These are phyloP conservation scores for Argopecten irradians DNA, from an alignment of 1,140 invertebrate genomes.

Conservation along the genomic window DNA sequence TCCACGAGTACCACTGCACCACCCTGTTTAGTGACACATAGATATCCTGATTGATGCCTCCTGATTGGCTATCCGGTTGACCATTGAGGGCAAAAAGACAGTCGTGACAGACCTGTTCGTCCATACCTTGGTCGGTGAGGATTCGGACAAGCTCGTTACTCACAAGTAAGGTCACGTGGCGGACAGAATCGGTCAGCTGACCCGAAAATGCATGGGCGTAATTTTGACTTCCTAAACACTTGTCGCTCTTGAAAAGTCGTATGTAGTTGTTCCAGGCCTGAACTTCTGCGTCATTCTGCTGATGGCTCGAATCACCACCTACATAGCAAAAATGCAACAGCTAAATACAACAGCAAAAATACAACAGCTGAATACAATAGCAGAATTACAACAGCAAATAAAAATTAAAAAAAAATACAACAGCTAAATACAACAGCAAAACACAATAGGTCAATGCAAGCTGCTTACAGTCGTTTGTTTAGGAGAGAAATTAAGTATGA, in stretches of 20 bases:
- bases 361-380: too few relatives aligned
- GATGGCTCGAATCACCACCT: not conserved
- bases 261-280: conserved; percentile 6
- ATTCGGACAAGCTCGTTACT: not conserved
- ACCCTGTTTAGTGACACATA: not conserved
- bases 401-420: too few relatives aligned
- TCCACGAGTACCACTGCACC: not conserved
- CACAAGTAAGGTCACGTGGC: not conserved
- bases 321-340: not conserved
- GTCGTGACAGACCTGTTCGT: not conserved
- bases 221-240: not conserved
- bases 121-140: not conserved
- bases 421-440: too few relatives aligned
- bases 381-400: too few relatives aligned
- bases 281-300: not conserved
- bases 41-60: not conserved
- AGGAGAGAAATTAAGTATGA: too few relatives aligned
- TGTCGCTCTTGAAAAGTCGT: not conserved
- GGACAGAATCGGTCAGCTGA: conserved; percentile 4
- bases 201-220: not conserved
- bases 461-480: too few relatives aligned
- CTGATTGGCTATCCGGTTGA: not conserved
- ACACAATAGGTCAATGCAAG: too few relatives aligned
- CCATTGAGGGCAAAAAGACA: not conserved
- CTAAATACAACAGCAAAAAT: too few relatives aligned